Percentiles rank a stretch among this genome's conserved stretches.
Conservation (phyloP, 2,797 vertebrate species). For the Apogon hyalosoma region DNA sequence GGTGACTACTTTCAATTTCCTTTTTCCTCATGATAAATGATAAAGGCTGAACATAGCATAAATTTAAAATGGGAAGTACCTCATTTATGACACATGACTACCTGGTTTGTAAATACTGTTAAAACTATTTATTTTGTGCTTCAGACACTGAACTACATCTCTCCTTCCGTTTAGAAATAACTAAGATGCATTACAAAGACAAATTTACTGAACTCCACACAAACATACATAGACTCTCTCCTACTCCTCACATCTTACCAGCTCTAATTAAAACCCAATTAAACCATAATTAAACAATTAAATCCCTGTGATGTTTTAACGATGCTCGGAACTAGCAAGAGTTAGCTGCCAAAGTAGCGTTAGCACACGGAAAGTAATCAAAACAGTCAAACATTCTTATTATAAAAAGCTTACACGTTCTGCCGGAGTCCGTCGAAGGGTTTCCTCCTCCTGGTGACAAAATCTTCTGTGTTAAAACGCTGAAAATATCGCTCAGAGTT, state of each 20-base stretch:
- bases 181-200: too few species aligned
- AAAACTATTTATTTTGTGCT: too few species aligned
- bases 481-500: not conserved
- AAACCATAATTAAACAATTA: not conserved
- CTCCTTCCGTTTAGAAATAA: too few species aligned
- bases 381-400: not conserved
- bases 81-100: too few species aligned
- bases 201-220: not conserved
- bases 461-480: not conserved
- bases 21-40: too few species aligned
- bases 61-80: too few species aligned
- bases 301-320: not conserved
- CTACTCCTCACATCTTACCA: not conserved
- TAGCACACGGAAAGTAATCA: not conserved
- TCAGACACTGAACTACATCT: too few species aligned
- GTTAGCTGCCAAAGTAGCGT: conserved; percentile 2
- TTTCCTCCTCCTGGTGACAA: not conserved
- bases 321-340: not conserved
- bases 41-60: too few species aligned
- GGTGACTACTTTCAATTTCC: too few species aligned
- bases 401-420: conserved; percentile 53
- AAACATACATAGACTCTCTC: not conserved
- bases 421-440: conserved; percentile 2
- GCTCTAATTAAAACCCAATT: too few species aligned
- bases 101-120: too few species aligned